Percentiles rank a stretch among this genome's conserved stretches.
These are phyloP conservation scores for Silurus asotus DNA, from an alignment of 2,113 vertebrate species.

Conservation along the genomic window DNA sequence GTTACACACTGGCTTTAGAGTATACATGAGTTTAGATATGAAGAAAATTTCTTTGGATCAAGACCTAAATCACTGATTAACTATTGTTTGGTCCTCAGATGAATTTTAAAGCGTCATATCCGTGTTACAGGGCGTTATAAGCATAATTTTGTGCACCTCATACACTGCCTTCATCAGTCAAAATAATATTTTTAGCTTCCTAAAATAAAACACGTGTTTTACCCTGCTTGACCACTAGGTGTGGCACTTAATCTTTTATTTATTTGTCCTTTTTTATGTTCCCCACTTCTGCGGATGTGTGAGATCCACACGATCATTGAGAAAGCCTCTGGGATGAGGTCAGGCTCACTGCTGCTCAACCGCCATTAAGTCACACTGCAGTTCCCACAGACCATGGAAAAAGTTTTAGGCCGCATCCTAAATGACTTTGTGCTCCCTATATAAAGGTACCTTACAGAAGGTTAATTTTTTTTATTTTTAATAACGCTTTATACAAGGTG, in stretches of 20 bases:
- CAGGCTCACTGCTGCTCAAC: slow-evolving; percentile 13
- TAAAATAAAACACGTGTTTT: slow-evolving; percentile 59
- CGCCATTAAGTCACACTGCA: slow-evolving; percentile 28
- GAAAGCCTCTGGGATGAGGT: slow-evolving; percentile 25
- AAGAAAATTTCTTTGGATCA: neutral
- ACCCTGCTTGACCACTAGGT: slow-evolving; percentile 78
- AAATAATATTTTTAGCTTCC: too few species aligned
- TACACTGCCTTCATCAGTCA: too few species aligned
- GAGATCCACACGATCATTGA: neutral
- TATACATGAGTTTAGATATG: neutral
- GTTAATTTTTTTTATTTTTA: too few species aligned
- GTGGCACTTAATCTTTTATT: slow-evolving; percentile 82
- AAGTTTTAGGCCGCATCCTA: slow-evolving; percentile 27
- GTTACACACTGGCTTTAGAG: neutral
- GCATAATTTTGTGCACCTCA: neutral
- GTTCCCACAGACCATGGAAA: slow-evolving; percentile 20
- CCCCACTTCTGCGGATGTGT: slow-evolving; percentile 19
- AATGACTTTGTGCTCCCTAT: neutral
- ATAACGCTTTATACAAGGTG: neutral
- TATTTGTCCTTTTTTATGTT: slow-evolving; percentile 58
- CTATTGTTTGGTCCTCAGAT: neutral
- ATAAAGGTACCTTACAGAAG: slow-evolving; percentile 1
- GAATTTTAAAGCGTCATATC: neutral
- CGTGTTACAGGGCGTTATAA: neutral
- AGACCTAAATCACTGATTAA: neutral